Base-by-base conservation (phyloP, 2,888 invertebrate genomes). In the Tromatobia lineatoria region DNA sequence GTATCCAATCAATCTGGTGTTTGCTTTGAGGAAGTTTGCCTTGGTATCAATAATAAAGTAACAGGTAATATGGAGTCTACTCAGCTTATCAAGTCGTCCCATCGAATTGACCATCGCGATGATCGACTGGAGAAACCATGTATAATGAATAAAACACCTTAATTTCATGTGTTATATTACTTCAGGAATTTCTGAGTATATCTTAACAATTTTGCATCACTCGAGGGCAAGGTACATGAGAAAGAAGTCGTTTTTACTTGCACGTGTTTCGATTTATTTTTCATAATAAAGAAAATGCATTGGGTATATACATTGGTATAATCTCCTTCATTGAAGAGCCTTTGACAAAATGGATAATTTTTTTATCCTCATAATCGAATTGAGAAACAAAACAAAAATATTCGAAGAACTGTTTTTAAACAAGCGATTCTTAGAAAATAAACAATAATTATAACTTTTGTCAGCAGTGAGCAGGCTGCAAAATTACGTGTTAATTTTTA, bases 211-310 rank as follows among this genome's bases (percentile, higher is more conserved):
- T 11, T 11, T 18, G 42, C 3, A 59, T 42, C 10, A 25, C 66
- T 15, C 11, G 34, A 25, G 29, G 7, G 20, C 45, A 69, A 74
- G 29, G 29, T 64, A 64, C 18, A 25, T 54, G 42, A 23, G 42
- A 23, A 61, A 70, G 61, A 47, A 45, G 13, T 78, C 23, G n/a
- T 23, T 70, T 74, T 34, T 29, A 45, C 64, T 47, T 54, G 67
- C 11, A 74, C 29, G 61, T 29, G 66, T 50, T 69, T 77, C 67
- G 23, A 61, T 80, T 80, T 80, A 74, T 70, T 80, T 34, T 29
- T 69, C 42, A 74, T 80, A 47, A 15, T 74, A 80, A 50, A 80
- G 74, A 70, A 61, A 80, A 66, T 67, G 45, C 59, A 69, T 25
- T 64, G 38, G 71, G 67, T 59, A 29, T 4, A 67, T 66, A 67